A percentile compares a stretch with the other conserved stretches of the same genome.
Conservation (phyloP, 2,113 vertebrate genomes). For the Bos indicus region DNA sequence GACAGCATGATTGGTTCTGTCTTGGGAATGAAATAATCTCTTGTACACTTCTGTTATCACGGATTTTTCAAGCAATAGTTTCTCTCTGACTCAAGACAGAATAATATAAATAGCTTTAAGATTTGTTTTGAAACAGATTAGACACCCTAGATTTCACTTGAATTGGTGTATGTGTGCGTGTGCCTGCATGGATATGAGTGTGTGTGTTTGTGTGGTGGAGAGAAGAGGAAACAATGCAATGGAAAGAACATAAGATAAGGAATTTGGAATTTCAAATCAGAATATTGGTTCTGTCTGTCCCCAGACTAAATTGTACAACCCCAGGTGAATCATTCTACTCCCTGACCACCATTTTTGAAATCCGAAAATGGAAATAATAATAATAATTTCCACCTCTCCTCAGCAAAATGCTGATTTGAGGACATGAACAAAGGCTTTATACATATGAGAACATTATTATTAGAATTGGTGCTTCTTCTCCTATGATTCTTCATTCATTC, state of each 20-base stretch:
- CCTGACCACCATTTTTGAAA: not conserved
- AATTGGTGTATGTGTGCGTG: not conserved
- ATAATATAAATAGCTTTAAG: conserved; percentile 5
- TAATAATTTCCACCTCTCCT: not conserved
- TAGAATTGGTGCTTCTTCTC: not conserved
- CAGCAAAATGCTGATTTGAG: not conserved
- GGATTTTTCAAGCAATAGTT: not conserved
- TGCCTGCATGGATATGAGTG: not conserved
- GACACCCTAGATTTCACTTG: not conserved
- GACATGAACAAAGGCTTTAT: not conserved
- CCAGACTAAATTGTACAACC: not conserved
- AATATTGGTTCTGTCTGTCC: not conserved
- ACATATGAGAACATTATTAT: not conserved
- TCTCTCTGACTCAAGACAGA: not conserved
- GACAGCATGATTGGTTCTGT: not conserved
- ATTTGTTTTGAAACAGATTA: not conserved
- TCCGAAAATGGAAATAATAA: not conserved
- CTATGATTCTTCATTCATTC: not conserved
- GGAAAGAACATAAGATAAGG: not conserved
- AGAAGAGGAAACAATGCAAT: not conserved
- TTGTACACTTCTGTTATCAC: not conserved
- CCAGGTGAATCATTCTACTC: too few species aligned
- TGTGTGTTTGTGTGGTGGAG: fast-evolving
- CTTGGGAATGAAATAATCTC: conserved; percentile 7
- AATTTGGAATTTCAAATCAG: not conserved